A percentile compares a stretch with the other conserved stretches of the same genome.
Evolutionary conservation across 2,888 invertebrate genomes (phyloP).

Genomic region (Meteorus cinctellus): DNA sequence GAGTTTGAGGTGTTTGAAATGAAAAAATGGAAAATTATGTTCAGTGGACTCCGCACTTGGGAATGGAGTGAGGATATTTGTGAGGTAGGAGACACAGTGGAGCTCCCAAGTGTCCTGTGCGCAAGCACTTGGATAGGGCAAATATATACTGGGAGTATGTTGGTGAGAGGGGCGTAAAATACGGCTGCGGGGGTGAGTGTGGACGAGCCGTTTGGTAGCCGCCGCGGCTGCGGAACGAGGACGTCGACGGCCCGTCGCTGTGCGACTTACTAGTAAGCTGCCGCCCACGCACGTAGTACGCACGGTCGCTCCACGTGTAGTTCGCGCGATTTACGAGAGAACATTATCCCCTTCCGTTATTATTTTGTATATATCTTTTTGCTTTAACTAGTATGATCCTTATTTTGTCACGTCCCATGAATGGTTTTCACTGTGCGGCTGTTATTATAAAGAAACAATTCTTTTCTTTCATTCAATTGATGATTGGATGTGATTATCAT

Average conservation of each 20-base stretch:
- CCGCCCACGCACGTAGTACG: constrained; percentile 76
- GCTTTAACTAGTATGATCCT: background rate
- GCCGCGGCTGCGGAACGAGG: constrained; percentile 40
- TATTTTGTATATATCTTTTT: background rate
- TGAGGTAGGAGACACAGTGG: background rate
- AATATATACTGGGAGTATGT: background rate
- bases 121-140: constrained; percentile 10
- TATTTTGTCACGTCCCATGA: no score
- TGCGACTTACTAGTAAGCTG: constrained; percentile 72
- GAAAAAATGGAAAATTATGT: background rate
- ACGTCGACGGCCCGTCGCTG: constrained; percentile 35
- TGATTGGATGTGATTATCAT: no score
- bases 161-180: constrained; percentile 5
- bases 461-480: no score
- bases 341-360: constrained; percentile 2
- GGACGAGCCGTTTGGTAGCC: constrained; percentile 45
- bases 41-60: background rate
- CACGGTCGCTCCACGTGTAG: constrained; percentile 72
- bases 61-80: background rate
- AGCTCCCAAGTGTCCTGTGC: constrained; percentile 10
- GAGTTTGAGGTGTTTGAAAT: background rate
- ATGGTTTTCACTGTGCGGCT: no score
- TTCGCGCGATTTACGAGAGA: constrained; percentile 58
- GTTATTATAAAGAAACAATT: no score
- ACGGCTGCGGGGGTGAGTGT: constrained; percentile 31